Evolutionary conservation across 53 echinoderm and acorn worm genomes (phyloP).

Genomic region (Astropecten irregularis): DNA sequence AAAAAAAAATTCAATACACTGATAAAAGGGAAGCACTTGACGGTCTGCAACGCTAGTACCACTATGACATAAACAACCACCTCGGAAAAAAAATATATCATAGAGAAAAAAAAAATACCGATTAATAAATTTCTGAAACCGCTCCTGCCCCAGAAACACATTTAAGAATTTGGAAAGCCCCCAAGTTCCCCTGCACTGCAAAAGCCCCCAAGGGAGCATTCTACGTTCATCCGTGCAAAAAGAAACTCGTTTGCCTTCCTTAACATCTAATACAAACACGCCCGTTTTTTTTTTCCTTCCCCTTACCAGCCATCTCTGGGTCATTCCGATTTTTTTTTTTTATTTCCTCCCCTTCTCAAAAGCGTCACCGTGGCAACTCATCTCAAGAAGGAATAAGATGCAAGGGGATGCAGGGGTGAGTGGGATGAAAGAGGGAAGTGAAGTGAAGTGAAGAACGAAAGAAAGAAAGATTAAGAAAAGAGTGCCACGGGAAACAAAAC

Average conservation of each 20-base stretch:
- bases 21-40: too few relatives aligned
- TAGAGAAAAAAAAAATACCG: too few relatives aligned
- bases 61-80: too few relatives aligned
- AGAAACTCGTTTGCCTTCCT: not conserved
- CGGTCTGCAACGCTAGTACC: too few relatives aligned
- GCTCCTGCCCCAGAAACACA: slow-evolving; percentile 21
- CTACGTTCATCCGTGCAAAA: not conserved
- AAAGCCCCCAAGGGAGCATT: not conserved
- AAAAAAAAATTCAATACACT: too few relatives aligned
- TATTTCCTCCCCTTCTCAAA: not conserved
- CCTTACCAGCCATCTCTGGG: not conserved
- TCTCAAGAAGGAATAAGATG: not conserved
- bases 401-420: not conserved
- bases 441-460: not conserved
- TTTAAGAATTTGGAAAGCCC: not conserved
- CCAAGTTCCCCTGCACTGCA: too few relatives aligned
- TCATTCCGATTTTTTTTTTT: too few relatives aligned
- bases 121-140: too few relatives aligned
- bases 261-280: not conserved
- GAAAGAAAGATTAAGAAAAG: not conserved
- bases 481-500: not conserved
- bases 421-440: not conserved
- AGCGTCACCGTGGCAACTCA: not conserved
- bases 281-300: not conserved
- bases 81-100: too few relatives aligned